These are phyloP conservation scores for Octopus sinensis DNA, from an alignment of 1,140 invertebrate genomes.

Conservation along the genomic window DNA sequence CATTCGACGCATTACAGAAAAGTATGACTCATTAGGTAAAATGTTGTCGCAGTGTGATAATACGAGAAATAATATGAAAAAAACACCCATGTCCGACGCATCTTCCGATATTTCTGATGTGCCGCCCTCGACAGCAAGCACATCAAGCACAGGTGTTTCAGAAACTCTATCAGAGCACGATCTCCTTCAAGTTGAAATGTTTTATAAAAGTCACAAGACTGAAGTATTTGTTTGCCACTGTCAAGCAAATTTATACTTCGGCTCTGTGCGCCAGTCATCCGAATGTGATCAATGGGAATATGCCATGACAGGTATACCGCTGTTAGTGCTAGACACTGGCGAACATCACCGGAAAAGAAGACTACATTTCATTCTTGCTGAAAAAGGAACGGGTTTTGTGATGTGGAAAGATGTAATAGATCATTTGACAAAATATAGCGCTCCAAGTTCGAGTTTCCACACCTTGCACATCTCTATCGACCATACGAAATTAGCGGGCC, in stretches of 20 bases:
- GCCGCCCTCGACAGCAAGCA: slow-evolving; percentile 10
- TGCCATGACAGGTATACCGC: slow-evolving; percentile 76
- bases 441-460: slow-evolving; percentile 70
- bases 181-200: slow-evolving; percentile 73
- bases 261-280: slow-evolving; percentile 27
- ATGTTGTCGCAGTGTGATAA: slow-evolving; percentile 14
- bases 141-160: neutral
- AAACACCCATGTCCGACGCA: slow-evolving; percentile 25
- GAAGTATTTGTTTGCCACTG: slow-evolving; percentile 76
- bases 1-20: slow-evolving; percentile 34
- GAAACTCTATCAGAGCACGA: slow-evolving; percentile 67
- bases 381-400: slow-evolving; percentile 79
- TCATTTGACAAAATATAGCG: slow-evolving; percentile 62
- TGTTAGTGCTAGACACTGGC: slow-evolving; percentile 73
- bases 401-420: slow-evolving; percentile 83
- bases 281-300: slow-evolving; percentile 67
- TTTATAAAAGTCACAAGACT: slow-evolving; percentile 75
- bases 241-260: slow-evolving; percentile 73
- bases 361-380: slow-evolving; percentile 75
- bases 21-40: slow-evolving; percentile 40
- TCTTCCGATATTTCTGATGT: slow-evolving; percentile 33
- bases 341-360: slow-evolving; percentile 68
- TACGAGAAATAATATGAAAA: neutral
- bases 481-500: slow-evolving; percentile 63
- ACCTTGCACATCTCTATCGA: slow-evolving; percentile 78